phyloP scores from a whole-genome alignment of 2,888 invertebrate genomes.

The Cantharis rustica region DNA sequence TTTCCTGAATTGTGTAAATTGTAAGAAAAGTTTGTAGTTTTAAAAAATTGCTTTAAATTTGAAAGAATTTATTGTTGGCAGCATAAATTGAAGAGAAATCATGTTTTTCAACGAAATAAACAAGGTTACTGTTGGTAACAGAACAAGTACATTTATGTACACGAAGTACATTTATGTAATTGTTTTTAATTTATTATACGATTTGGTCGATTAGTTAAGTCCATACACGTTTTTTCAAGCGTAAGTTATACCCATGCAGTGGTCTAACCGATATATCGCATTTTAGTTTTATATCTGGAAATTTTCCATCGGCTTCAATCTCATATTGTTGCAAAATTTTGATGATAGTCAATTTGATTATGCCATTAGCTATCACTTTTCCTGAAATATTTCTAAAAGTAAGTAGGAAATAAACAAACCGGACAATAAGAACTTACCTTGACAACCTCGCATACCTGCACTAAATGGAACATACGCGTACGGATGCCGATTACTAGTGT shows the following conservation, averaged over 20 bases:
- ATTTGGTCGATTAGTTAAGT: neutral
- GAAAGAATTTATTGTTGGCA: no score
- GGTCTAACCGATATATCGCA: conserved; percentile 44
- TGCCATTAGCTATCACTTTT: conserved; percentile 40
- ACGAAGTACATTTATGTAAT: no score
- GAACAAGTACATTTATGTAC: no score
- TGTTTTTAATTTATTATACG: no score
- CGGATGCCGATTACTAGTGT: conserved; percentile 38
- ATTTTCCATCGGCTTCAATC: conserved; percentile 44
- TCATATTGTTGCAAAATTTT: conserved; percentile 42
- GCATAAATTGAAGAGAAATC: no score
- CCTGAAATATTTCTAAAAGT: conserved; percentile 31
- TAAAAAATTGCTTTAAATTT: no score
- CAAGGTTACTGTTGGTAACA: no score
- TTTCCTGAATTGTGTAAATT: no score
- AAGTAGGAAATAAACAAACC: neutral
- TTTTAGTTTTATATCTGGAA: conserved; percentile 41
- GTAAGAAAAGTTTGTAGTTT: no score
- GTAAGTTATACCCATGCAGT: conserved; percentile 42
- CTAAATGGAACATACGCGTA: conserved; percentile 49
- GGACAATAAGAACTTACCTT: conserved; percentile 24
- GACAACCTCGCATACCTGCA: conserved; percentile 46
- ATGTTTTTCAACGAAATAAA: no score
- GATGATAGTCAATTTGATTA: conserved; percentile 40
- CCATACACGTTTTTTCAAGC: conserved; percentile 37